phyloP scores from a whole-genome alignment of 2,113 vertebrate genomes.

The Taxidea taxus region DNA sequence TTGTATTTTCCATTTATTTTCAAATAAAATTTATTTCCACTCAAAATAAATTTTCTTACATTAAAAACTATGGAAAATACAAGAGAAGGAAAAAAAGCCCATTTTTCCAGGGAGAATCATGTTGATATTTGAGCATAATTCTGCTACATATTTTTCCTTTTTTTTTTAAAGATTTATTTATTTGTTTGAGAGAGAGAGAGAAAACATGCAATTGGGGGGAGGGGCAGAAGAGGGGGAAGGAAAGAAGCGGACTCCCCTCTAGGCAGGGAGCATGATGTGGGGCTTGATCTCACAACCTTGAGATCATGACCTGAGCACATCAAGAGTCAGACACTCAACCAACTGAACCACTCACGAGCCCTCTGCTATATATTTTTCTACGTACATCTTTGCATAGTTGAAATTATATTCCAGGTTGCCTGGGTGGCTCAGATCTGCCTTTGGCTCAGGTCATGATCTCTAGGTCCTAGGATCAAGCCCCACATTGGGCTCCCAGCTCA shows the following conservation, averaged over 20 bases:
- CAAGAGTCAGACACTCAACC: background rate
- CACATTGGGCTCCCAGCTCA: no score
- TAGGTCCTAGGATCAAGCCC: no score
- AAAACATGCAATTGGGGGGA: background rate
- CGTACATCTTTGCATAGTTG: background rate
- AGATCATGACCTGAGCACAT: background rate
- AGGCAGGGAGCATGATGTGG: background rate
- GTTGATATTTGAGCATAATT: background rate
- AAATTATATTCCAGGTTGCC: background rate
- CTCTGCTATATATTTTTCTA: background rate
- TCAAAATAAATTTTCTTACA: background rate
- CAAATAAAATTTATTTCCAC: background rate
- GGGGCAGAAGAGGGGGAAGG: background rate
- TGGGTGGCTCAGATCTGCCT: no score
- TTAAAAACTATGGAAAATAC: slow-evolving; percentile 9
- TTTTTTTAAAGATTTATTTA: background rate
- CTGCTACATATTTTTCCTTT: background rate
- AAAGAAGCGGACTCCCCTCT: background rate
- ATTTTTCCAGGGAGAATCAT: background rate
- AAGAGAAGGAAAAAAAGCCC: background rate
- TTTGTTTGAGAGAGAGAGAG: background rate
- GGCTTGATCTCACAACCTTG: background rate
- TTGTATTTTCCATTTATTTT: slow-evolving; percentile 4
- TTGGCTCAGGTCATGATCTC: no score
- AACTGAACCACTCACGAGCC: background rate